Conservation (phyloP, 2,888 invertebrate genomes). For the Leptinotarsa juncta region DNA sequence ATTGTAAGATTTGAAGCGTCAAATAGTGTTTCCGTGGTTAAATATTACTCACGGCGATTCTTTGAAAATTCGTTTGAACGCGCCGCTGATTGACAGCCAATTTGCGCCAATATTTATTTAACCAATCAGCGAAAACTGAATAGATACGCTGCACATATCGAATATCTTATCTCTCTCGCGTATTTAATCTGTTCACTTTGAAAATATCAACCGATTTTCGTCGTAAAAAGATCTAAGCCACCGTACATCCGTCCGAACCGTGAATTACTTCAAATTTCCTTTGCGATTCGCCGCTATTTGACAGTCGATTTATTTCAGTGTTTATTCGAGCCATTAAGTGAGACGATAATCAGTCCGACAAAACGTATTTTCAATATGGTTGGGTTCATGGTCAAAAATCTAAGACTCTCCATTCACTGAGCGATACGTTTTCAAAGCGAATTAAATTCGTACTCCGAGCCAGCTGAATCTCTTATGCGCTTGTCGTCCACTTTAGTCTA, state of each 20-base stretch:
- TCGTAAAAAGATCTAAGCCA: slow-evolving; percentile 5
- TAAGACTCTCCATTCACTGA: too few species aligned
- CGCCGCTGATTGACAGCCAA: slow-evolving; percentile 39
- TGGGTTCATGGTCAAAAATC: too few species aligned
- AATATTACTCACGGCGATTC: slow-evolving; percentile 14
- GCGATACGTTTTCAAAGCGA: too few species aligned
- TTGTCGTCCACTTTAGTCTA: too few species aligned
- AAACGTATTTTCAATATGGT: too few species aligned
- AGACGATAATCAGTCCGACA: neutral
- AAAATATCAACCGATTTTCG: neutral
- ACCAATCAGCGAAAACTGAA: slow-evolving; percentile 45
- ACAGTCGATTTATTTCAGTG: neutral
- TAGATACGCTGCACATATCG: slow-evolving; percentile 2
- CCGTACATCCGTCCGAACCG: neutral
- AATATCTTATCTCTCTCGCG: neutral
- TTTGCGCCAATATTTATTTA: slow-evolving; percentile 43
- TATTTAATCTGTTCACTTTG: neutral
- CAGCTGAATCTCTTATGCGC: too few species aligned
- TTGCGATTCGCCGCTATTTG: neutral
- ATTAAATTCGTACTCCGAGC: too few species aligned
- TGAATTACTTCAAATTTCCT: neutral
- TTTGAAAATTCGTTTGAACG: slow-evolving; percentile 35
- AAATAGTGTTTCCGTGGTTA: neutral
- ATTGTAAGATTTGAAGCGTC: neutral
- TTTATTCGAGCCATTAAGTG: neutral